phyloP scores from a whole-genome alignment of 2,888 invertebrate genomes.

The Pseudoips prasinana region DNA sequence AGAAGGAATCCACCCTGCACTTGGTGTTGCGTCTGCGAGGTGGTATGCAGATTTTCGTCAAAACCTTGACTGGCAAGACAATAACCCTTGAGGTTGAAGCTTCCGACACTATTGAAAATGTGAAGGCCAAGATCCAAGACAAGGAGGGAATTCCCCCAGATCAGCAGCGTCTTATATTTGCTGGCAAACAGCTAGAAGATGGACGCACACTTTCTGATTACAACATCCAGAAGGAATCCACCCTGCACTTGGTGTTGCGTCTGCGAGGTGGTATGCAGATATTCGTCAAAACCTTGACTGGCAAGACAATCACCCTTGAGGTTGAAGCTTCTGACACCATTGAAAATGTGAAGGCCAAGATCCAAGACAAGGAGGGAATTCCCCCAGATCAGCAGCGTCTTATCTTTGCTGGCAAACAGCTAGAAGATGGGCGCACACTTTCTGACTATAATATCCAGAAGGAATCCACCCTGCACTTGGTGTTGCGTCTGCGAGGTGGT shows the following conservation, averaged over 20 bases:
- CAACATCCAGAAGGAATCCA: conserved; percentile 60
- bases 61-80: conserved; percentile 57
- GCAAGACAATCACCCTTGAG: conserved; percentile 58
- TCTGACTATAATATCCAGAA: conserved; percentile 69
- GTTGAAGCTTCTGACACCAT: conserved; percentile 59
- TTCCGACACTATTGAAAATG: conserved; percentile 66
- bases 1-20: conserved; percentile 58
- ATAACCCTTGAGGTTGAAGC: conserved; percentile 59
- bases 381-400: conserved; percentile 61
- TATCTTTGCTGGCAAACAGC: conserved; percentile 61
- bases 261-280: conserved; percentile 67
- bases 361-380: conserved; percentile 61
- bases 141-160: conserved; percentile 65
- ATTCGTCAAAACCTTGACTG: conserved; percentile 59
- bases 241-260: conserved; percentile 53
- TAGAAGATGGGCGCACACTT: conserved; percentile 63
- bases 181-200: conserved; percentile 59
- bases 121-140: conserved; percentile 66
- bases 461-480: conserved; percentile 61
- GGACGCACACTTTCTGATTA: conserved; percentile 59
- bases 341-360: conserved; percentile 63
- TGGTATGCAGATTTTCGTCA: conserved; percentile 63
- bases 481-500: conserved; percentile 59
- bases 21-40: conserved; percentile 56
- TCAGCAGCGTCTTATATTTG: conserved; percentile 60